phyloP scores from a whole-genome alignment of 2,113 vertebrate genomes.

The Sinocyclocheilus rhinocerous region DNA sequence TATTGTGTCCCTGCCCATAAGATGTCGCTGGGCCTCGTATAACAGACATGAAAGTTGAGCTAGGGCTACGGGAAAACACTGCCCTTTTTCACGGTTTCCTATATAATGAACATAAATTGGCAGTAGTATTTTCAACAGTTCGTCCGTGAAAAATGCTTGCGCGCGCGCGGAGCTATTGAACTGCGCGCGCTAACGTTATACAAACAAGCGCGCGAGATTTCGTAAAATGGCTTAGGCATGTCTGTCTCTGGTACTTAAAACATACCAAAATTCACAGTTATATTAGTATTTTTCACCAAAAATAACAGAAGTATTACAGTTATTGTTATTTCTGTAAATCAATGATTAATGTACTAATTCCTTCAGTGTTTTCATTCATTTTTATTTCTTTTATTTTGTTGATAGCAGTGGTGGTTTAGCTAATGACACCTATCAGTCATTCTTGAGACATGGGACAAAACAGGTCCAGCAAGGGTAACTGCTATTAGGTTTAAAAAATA shows the following conservation, averaged over 20 bases:
- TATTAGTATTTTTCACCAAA: not conserved
- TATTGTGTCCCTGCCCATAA: constrained; percentile 58
- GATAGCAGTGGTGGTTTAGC: not conserved
- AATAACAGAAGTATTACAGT: not conserved
- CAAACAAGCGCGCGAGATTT: not conserved
- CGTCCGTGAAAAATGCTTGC: not conserved
- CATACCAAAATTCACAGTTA: too few species aligned
- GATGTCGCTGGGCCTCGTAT: constrained; percentile 21
- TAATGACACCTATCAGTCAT: not conserved
- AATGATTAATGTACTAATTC: too few species aligned
- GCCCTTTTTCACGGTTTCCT: not conserved
- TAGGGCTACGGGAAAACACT: too few species aligned
- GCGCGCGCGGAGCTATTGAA: not conserved
- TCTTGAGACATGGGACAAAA: too few species aligned
- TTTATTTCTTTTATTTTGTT: not conserved
- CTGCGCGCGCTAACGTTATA: not conserved
- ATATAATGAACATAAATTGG: too few species aligned
- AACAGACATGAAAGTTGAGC: not conserved
- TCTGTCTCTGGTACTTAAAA: not conserved
- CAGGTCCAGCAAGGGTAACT: too few species aligned
- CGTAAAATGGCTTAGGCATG: not conserved
- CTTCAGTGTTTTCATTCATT: not conserved
- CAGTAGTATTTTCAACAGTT: not conserved
- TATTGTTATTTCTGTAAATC: not conserved
- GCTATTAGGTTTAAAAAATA: too few species aligned